A percentile compares a stretch with the other conserved stretches of the same genome.
These are phyloP conservation scores for Leucosticte australis DNA, from an alignment of 2,113 vertebrate genomes.

Conservation along the genomic window DNA sequence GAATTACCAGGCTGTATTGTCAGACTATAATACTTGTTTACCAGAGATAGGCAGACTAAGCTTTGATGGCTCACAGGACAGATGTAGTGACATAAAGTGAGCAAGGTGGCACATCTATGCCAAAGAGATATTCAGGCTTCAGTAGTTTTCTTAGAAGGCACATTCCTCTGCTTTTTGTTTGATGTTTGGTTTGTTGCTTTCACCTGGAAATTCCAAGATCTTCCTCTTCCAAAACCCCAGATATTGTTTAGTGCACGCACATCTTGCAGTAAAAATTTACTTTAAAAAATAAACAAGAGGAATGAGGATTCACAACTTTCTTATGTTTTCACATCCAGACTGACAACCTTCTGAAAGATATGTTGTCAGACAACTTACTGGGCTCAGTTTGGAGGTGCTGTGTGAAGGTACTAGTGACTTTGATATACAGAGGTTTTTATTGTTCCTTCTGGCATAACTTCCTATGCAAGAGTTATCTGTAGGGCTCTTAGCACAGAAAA, in stretches of 20 bases:
- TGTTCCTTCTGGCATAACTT: slow-evolving; percentile 42
- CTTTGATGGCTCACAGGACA: not conserved
- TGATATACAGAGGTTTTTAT: slow-evolving; percentile 33
- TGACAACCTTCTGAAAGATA: not conserved
- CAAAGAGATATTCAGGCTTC: not conserved
- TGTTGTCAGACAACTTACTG: not conserved
- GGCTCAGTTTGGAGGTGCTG: not conserved
- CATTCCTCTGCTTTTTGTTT: not conserved
- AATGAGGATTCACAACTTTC: not conserved
- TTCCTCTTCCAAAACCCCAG: not conserved
- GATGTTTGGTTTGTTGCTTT: not conserved
- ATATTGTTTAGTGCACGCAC: not conserved
- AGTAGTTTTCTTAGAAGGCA: not conserved
- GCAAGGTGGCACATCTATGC: not conserved
- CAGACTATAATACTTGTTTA: not conserved
- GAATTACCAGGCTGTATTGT: not conserved
- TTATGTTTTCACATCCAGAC: not conserved
- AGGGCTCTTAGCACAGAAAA: slow-evolving; percentile 5
- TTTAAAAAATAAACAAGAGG: not conserved
- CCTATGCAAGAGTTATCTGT: slow-evolving; percentile 35
- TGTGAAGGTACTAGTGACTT: slow-evolving; percentile 11
- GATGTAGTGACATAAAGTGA: not conserved
- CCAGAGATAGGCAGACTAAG: not conserved
- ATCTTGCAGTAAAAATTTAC: not conserved
- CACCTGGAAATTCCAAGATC: not conserved